Conservation (phyloP, 92 coral and sea anemone species). For the Zoanthus gigantus region DNA sequence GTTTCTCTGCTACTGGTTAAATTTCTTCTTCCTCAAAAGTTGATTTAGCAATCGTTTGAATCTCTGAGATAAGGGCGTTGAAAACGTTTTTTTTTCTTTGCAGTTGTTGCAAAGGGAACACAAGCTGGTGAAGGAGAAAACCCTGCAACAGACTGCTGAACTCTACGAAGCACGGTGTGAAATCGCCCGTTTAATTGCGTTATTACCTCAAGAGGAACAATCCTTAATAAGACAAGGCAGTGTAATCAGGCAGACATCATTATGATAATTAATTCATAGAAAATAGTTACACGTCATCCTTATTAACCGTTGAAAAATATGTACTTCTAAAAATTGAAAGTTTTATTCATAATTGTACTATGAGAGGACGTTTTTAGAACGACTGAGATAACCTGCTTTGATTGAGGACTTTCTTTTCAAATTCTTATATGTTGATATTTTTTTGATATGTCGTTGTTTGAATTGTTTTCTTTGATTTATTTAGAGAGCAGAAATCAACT, state of each 20-base stretch:
- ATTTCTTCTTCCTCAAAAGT: no score
- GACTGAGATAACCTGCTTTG: no score
- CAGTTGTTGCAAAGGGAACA: constrained; percentile 89
- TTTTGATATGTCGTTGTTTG: no score
- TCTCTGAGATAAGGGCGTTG: neutral
- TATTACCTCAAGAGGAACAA: constrained; percentile 77
- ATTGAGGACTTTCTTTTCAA: no score
- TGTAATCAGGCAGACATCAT: constrained; percentile 37
- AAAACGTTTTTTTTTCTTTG: neutral
- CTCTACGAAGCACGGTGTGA: constrained; percentile 95
- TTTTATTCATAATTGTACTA: no score
- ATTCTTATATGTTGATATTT: no score
- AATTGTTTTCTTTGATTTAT: no score
- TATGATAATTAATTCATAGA: neutral
- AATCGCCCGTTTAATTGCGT: constrained; percentile 83
- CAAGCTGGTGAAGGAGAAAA: constrained; percentile 78
- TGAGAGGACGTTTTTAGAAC: no score
- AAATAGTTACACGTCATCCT: neutral
- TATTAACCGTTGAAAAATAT: neutral
- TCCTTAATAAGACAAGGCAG: constrained; percentile 35
- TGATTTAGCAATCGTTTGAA: neutral
- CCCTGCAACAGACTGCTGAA: constrained; percentile 90
- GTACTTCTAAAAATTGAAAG: no score
- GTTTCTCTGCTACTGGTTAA: no score
- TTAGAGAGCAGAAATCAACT: no score